Evolutionary conservation across 2,888 invertebrate species (phyloP).

Genomic region (Eupithecia dodoneata): DNA sequence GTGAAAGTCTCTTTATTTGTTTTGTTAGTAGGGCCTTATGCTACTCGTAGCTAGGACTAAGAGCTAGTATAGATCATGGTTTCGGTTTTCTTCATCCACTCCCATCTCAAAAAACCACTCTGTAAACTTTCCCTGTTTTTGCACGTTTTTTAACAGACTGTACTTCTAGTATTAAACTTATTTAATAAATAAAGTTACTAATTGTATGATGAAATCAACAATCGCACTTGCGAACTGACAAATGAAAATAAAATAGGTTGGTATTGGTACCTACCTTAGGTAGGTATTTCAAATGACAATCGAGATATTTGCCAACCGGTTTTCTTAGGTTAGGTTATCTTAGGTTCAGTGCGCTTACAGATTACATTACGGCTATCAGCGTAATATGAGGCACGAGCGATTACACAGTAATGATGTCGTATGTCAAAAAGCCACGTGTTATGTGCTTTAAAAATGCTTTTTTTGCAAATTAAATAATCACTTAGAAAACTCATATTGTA

Average conservation of each 20-base stretch:
- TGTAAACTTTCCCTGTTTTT: too few species aligned
- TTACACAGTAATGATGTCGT: conserved; percentile 8
- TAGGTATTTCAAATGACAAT: background rate
- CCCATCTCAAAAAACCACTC: too few species aligned
- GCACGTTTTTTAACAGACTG: too few species aligned
- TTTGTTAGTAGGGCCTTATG: too few species aligned
- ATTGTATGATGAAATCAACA: background rate
- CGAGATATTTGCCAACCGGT: conserved; percentile 4
- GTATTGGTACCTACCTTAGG: background rate
- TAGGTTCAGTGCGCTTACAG: conserved; percentile 2
- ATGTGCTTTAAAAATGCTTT: background rate
- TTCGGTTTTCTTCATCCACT: too few species aligned
- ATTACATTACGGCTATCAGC: conserved; percentile 5
- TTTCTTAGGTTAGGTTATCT: background rate
- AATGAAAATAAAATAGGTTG: background rate
- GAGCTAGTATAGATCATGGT: too few species aligned
- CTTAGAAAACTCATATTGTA: too few species aligned
- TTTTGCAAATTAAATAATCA: too few species aligned
- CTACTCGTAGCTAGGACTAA: too few species aligned
- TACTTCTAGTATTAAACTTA: too few species aligned
- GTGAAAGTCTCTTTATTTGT: too few species aligned
- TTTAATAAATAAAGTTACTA: too few species aligned
- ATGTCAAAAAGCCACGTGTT: conserved; percentile 7
- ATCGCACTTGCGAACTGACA: background rate
- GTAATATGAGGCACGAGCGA: conserved; percentile 9